These are phyloP conservation scores for Cebidichthys violaceus DNA, from an alignment of 2,113 vertebrate species.

Conservation along the genomic window DNA sequence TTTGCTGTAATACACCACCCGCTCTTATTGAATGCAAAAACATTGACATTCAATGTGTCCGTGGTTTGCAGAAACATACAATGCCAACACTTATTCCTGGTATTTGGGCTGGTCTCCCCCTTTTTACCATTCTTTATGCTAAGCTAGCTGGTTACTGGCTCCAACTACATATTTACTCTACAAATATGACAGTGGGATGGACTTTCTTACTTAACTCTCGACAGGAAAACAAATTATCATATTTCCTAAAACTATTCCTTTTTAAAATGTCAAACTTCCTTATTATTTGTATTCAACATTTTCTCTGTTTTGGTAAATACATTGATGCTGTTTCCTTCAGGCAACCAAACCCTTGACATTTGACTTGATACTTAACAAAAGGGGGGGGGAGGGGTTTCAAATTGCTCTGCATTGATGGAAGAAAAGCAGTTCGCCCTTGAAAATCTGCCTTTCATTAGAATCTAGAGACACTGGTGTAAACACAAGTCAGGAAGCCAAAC, in stretches of 20 bases:
- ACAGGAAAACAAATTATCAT: not conserved
- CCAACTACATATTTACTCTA: not conserved
- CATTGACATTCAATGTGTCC: not conserved
- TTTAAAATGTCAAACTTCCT: not conserved
- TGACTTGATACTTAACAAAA: conserved; percentile 30
- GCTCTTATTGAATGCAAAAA: not conserved
- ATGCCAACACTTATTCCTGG: not conserved
- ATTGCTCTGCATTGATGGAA: conserved; percentile 32
- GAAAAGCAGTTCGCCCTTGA: conserved; percentile 30
- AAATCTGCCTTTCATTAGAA: conserved; percentile 66
- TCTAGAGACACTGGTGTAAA: conserved; percentile 47
- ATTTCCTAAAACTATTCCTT: not conserved
- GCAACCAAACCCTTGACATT: not conserved
- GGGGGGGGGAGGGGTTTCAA: not conserved
- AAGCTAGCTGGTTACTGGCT: not conserved
- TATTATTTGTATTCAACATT: not conserved
- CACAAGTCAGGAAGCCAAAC: conserved; percentile 51
- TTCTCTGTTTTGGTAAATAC: not conserved
- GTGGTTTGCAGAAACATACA: not conserved
- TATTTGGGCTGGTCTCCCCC: not conserved
- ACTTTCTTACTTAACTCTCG: not conserved
- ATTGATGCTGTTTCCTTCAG: not conserved
- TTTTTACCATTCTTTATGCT: not conserved
- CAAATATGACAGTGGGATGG: not conserved
- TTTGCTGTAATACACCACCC: not conserved